phyloP scores from a whole-genome alignment of 2,888 invertebrate genomes.

The Neoitamus cyanurus region DNA sequence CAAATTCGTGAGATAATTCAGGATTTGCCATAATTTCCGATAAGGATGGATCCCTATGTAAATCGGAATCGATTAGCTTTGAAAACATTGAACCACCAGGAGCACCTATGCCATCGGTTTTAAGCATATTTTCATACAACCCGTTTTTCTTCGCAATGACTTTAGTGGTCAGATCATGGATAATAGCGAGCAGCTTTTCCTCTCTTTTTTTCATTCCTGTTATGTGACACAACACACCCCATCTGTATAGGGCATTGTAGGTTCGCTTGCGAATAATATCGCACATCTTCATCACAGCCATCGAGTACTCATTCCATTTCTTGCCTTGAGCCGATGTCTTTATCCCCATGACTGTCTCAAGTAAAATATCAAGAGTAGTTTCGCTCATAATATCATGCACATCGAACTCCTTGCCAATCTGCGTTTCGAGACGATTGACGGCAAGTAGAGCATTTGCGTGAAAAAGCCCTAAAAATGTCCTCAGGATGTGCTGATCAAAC shows the following conservation, averaged over 20 bases:
- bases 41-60: too few species aligned
- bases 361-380: slow-evolving; percentile 80
- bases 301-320: slow-evolving; percentile 79
- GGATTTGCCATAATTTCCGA: slow-evolving; percentile 63
- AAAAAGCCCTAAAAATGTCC: slow-evolving; percentile 81
- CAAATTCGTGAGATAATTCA: slow-evolving; percentile 59
- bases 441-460: slow-evolving; percentile 79
- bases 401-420: slow-evolving; percentile 79
- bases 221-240: slow-evolving; percentile 77
- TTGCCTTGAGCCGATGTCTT: slow-evolving; percentile 77
- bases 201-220: slow-evolving; percentile 78
- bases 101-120: slow-evolving; percentile 67
- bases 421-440: slow-evolving; percentile 74
- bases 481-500: slow-evolving; percentile 84
- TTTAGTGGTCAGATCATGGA: slow-evolving; percentile 81
- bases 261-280: slow-evolving; percentile 84
- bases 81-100: too few species aligned
- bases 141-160: slow-evolving; percentile 73
- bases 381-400: slow-evolving; percentile 83
- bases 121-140: slow-evolving; percentile 68
- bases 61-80: too few species aligned
- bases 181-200: slow-evolving; percentile 74
- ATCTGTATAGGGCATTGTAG: slow-evolving; percentile 78
- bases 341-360: slow-evolving; percentile 87
- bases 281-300: slow-evolving; percentile 89